A percentile compares a stretch with the other conserved stretches of the same genome.
phyloP scores from a whole-genome alignment of 2,797 vertebrate genomes.

The Rhinatrema bivittatum region DNA sequence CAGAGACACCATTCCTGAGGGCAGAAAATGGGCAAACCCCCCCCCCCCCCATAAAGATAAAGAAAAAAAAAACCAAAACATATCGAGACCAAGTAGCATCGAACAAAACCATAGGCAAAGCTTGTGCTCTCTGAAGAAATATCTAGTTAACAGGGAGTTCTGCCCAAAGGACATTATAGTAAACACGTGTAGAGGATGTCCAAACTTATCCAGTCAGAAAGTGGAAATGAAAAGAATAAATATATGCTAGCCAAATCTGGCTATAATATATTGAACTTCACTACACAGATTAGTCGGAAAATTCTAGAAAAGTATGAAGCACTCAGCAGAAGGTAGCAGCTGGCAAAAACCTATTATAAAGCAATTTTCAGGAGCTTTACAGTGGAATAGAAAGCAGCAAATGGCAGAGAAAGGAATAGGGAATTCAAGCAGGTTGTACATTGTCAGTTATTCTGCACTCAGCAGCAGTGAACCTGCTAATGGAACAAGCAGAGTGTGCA shows the following conservation, averaged over 20 bases:
- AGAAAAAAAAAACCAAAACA: too few species aligned
- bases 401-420: slow-evolving; percentile 12
- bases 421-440: slow-evolving; percentile 40
- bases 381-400: slow-evolving; percentile 29
- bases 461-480: slow-evolving; percentile 34
- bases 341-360: slow-evolving; percentile 29
- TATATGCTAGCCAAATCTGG: slow-evolving; percentile 3
- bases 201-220: too few species aligned
- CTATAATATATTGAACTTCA: slow-evolving; percentile 10
- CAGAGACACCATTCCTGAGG: too few species aligned
- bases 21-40: too few species aligned
- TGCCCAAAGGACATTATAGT: too few species aligned
- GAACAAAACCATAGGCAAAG: too few species aligned
- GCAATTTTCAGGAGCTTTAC: slow-evolving; percentile 29
- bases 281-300: slow-evolving; percentile 19
- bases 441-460: slow-evolving; percentile 22
- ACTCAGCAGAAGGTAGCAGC: slow-evolving; percentile 23
- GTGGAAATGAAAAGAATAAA: too few species aligned
- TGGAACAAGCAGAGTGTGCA: slow-evolving; percentile 26
- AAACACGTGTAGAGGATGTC: too few species aligned
- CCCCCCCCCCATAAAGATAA: too few species aligned
- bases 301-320: slow-evolving; percentile 16
- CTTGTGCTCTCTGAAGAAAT: slow-evolving; percentile 37
- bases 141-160: too few species aligned
- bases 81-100: too few species aligned